Percentiles rank a stretch among this genome's conserved stretches.
Evolutionary conservation across 2,888 invertebrate species (phyloP).

Genomic region (Pyrochroa serraticornis): DNA sequence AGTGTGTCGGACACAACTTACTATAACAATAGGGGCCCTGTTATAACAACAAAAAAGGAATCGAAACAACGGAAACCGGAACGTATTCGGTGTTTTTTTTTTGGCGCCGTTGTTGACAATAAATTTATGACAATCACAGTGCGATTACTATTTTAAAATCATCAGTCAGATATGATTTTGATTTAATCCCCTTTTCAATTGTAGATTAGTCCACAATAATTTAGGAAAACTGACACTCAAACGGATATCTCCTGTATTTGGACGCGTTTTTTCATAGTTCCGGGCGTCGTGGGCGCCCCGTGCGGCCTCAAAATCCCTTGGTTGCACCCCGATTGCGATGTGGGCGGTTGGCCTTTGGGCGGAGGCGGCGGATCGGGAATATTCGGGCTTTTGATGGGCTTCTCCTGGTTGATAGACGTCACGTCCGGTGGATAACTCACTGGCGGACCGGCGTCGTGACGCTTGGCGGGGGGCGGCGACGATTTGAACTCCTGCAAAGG

Average conservation of each 20-base stretch:
- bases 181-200: constrained; percentile 27
- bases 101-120: constrained; percentile 15
- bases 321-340: constrained; percentile 45
- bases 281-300: constrained; percentile 70
- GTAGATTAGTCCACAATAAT: constrained; percentile 28
- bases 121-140: constrained; percentile 47
- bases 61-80: no score
- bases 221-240: constrained; percentile 59
- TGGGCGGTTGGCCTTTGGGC: constrained; percentile 62
- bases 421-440: constrained; percentile 57
- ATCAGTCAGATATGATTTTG: constrained; percentile 42
- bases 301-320: constrained; percentile 69
- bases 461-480: constrained; percentile 63
- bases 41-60: no score
- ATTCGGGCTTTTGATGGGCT: constrained; percentile 50
- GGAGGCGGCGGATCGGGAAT: constrained; percentile 70
- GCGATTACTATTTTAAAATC: constrained; percentile 42
- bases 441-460: constrained; percentile 49
- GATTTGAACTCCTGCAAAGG: constrained; percentile 68
- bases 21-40: no score
- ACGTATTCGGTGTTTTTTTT: no score
- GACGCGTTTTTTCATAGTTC: constrained; percentile 85
- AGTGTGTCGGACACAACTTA: no score
- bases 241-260: constrained; percentile 93
- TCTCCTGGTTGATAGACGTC: constrained; percentile 52